Evolutionary conservation across 2,888 invertebrate species (phyloP).

Genomic region (Cybosia mesomella): DNA sequence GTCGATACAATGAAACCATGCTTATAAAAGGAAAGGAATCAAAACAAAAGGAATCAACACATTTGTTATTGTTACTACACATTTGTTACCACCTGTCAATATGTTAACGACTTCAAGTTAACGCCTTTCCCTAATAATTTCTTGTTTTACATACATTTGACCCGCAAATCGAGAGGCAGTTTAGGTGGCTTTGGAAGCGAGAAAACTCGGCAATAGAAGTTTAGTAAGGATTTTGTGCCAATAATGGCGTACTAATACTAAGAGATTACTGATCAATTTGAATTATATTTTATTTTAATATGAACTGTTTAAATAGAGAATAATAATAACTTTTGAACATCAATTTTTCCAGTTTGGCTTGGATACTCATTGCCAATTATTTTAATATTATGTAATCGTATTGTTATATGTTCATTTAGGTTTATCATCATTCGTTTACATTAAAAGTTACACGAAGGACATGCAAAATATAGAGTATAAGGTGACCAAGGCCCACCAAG

Average conservation of each 20-base stretch:
- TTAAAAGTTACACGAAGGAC: no score
- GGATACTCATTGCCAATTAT: no score
- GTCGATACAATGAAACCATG: slow-evolving; percentile 63
- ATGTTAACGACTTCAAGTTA: slow-evolving; percentile 55
- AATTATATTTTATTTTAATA: no score
- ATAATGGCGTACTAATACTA: no score
- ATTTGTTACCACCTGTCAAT: slow-evolving; percentile 61
- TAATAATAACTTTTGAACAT: no score
- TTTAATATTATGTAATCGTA: no score
- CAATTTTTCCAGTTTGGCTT: no score
- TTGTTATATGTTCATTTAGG: no score
- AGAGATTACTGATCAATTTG: not conserved
- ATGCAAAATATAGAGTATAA: no score
- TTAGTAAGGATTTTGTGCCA: slow-evolving; percentile 2
- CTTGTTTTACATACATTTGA: slow-evolving; percentile 54
- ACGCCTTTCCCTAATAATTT: slow-evolving; percentile 55
- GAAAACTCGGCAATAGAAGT: not conserved
- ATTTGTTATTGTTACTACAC: slow-evolving; percentile 64
- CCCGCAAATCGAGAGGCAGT: slow-evolving; percentile 32
- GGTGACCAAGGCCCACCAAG: no score
- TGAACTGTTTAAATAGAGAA: no score
- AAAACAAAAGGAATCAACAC: slow-evolving; percentile 55
- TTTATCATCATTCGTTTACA: no score
- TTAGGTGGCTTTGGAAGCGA: slow-evolving; percentile 30
- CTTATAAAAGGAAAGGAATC: slow-evolving; percentile 60